phyloP scores from a whole-genome alignment of 2,113 vertebrate species.

The Dicaeum eximium region DNA sequence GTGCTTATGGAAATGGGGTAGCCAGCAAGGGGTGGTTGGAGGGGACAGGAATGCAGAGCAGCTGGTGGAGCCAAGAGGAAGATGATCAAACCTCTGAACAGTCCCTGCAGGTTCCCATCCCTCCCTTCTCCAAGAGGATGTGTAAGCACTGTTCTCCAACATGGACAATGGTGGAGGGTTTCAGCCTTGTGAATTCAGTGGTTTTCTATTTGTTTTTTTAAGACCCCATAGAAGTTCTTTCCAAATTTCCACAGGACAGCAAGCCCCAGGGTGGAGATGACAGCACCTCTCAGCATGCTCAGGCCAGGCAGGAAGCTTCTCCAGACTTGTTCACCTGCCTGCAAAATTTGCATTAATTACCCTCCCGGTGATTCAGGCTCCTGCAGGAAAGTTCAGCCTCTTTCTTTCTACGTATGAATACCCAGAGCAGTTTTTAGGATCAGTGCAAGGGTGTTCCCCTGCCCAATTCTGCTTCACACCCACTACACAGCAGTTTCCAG shows the following conservation, averaged over 20 bases:
- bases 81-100: not conserved
- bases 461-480: not conserved
- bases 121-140: not conserved
- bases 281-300: accelerated
- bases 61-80: not conserved
- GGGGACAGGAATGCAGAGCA: not conserved
- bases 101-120: not conserved
- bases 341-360: not conserved
- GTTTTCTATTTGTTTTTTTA: not conserved
- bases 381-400: not conserved
- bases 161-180: accelerated
- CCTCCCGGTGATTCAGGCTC: not conserved
- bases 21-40: not conserved
- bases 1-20: not conserved
- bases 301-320: not conserved
- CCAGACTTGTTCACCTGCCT: not conserved
- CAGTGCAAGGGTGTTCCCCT: accelerated
- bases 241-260: not conserved
- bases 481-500: not conserved
- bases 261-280: not conserved
- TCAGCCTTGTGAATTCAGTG: not conserved
- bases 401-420: accelerated
- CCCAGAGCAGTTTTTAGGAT: not conserved
- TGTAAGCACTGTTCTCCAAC: not conserved
- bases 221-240: not conserved